These are phyloP conservation scores for Psittacara wagleri DNA, from an alignment of 2,113 vertebrate genomes.

Conservation along the genomic window DNA sequence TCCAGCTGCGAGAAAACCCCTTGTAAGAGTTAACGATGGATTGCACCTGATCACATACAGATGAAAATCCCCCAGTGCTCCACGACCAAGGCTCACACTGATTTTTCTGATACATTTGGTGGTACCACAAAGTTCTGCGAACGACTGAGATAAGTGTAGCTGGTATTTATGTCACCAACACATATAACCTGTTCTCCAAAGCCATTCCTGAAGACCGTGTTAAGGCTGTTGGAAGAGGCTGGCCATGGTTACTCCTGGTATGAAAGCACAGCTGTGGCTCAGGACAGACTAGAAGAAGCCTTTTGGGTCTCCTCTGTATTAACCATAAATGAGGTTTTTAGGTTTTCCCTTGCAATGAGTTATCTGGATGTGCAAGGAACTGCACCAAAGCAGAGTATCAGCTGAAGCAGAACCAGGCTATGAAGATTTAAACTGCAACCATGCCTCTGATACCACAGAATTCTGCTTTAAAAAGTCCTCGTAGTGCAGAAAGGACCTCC, in stretches of 20 bases:
- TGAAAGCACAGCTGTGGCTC: background rate
- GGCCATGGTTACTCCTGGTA: background rate
- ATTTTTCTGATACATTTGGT: background rate
- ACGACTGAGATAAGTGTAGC: background rate
- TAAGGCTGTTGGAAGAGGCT: constrained; percentile 21
- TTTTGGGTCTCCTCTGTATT: background rate
- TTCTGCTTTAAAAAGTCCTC: background rate
- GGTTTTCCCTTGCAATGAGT: background rate
- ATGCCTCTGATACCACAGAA: background rate
- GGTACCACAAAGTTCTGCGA: background rate
- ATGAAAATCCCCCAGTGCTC: background rate
- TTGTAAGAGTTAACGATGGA: background rate
- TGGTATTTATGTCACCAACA: background rate
- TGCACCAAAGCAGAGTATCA: background rate
- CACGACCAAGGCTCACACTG: background rate
- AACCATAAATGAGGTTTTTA: background rate
- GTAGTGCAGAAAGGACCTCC: background rate
- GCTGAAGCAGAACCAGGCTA: background rate
- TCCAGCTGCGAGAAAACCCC: background rate
- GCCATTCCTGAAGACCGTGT: background rate
- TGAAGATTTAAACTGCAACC: background rate
- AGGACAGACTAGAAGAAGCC: background rate
- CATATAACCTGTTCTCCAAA: background rate
- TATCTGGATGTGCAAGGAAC: background rate
- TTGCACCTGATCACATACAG: background rate